These are phyloP conservation scores for Acromyrmex charruanus DNA, from an alignment of 1,140 invertebrate genomes.

Conservation along the genomic window DNA sequence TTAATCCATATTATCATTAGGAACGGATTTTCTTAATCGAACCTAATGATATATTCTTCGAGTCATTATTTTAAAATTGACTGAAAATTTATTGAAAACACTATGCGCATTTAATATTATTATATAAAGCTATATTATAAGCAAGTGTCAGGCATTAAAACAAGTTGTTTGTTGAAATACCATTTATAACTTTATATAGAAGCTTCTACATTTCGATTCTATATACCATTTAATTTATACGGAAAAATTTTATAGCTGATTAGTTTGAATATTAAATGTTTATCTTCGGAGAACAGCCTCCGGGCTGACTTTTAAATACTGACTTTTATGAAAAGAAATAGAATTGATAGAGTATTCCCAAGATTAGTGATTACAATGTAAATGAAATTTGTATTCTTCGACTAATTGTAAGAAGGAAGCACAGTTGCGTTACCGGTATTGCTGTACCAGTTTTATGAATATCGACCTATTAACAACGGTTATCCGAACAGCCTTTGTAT, in stretches of 20 bases:
- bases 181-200: neutral
- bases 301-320: neutral
- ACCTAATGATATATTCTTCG: no score
- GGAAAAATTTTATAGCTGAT: no score
- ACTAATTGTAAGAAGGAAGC: neutral
- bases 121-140: no score
- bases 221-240: neutral
- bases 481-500: neutral
- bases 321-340: no score
- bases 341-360: neutral
- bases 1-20: no score
- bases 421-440: no score
- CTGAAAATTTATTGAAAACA: no score
- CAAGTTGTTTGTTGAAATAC: neutral
- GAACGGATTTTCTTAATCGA: no score
- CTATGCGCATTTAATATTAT: no score
- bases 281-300: neutral
- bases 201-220: neutral
- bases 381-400: neutral
- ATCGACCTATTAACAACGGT: slow-evolving; percentile 30
- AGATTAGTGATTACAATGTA: neutral
- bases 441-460: neutral
- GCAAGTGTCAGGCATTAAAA: no score
- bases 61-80: no score
- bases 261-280: no score